A percentile compares a stretch with the other conserved stretches of the same genome.
Conservation (phyloP, 2,888 invertebrate species). For the Empis livida region DNA sequence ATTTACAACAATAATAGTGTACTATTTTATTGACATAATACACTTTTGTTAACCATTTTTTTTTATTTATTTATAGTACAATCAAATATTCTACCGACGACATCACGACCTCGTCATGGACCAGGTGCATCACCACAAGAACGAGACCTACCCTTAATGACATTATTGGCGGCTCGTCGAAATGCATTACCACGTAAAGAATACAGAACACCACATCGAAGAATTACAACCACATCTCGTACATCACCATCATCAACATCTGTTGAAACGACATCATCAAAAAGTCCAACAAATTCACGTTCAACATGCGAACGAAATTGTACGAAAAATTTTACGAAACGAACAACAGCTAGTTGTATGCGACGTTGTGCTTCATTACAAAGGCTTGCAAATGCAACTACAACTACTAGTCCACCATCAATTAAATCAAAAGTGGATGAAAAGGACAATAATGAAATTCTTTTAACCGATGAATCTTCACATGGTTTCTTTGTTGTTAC, state of each 20-base stretch:
- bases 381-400: constrained; percentile 14
- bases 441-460: constrained; percentile 32
- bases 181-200: constrained; percentile 45
- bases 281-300: constrained; percentile 27
- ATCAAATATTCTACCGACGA: constrained; percentile 21
- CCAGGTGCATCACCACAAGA: constrained; percentile 30
- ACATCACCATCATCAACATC: constrained; percentile 16
- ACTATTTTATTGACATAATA: not conserved
- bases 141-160: constrained; percentile 44
- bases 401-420: constrained; percentile 10
- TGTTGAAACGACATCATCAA: constrained; percentile 25
- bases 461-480: constrained; percentile 36
- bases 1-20: too few species aligned
- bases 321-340: constrained; percentile 34
- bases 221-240: constrained; percentile 25
- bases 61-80: constrained; percentile 15
- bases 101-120: constrained; percentile 22
- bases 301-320: constrained; percentile 33
- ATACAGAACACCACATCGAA: constrained; percentile 36
- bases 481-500: constrained; percentile 33
- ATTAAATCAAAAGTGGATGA: constrained; percentile 17
- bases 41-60: not conserved
- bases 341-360: constrained; percentile 35
- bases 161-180: constrained; percentile 47
- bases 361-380: constrained; percentile 31